Base-by-base conservation (phyloP, 2,888 invertebrate genomes). In the Seira musarum region DNA sequence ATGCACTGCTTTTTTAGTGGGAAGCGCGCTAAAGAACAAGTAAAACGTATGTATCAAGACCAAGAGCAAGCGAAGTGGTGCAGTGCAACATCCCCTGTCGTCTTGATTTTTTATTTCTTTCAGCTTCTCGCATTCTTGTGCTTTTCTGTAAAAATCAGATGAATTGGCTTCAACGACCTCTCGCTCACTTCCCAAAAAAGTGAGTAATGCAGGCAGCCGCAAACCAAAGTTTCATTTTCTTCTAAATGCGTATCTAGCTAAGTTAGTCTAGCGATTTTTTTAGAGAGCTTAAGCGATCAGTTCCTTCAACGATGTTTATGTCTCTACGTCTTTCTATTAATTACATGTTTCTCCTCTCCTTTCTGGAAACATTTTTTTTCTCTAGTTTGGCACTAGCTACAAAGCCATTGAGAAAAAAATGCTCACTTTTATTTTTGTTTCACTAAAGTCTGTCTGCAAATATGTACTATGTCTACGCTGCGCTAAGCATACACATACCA, bases 161-260 rank as follows among this genome's bases (percentile, higher is more conserved):
- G 53, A 70, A 72, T 13, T 49, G 64, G 76, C 64, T 69, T 69
- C 76, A 76, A 76, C 69, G 76, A 76, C 76, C 76, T 66, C 73
- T 76, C 53, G 13, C 53, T 8, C 53, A 53, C 53, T 8, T 53
- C 53, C 53, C 17, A 53, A 53, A 53, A n/a, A 53, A 13, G 6
- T 2, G 2, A 30, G 30, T 30, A 30, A 30, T 30, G 3, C 30
- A 5, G 30, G 3, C 30, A 2, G 30, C 2, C n/a, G n/a, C n/a
- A n/a, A n/a, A n/a, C n/a, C n/a, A 30, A 8, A 30, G 30, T 5
- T 30, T 30, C 30, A n/a, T n/a, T n/a, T n/a, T n/a, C n/a, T n/a
- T n/a, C n/a, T n/a, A n/a, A n/a, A n/a, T n/a, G n/a, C n/a, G n/a
- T n/a, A n/a, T n/a, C n/a, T n/a, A 30, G 30, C 8, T 2, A 30